phyloP scores from a whole-genome alignment of 2,113 vertebrate species.

The Antechinus stuartii region DNA sequence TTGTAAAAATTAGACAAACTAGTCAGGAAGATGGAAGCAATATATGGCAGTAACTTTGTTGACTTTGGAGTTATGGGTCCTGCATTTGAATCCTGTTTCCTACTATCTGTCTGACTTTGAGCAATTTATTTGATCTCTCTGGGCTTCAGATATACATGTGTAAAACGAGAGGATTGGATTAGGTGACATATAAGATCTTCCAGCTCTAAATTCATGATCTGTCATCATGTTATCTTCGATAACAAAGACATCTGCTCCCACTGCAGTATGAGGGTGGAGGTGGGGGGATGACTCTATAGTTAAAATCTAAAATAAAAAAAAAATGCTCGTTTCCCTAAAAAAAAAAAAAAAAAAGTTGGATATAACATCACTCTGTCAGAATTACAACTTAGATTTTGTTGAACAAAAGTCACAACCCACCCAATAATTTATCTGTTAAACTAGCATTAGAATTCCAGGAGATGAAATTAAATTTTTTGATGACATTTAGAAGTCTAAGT shows the following conservation, averaged over 20 bases:
- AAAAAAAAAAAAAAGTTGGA: not conserved
- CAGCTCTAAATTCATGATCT: not conserved
- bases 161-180: not conserved
- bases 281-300: conserved; percentile 17
- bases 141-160: not conserved
- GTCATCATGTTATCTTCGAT: not conserved
- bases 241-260: not conserved
- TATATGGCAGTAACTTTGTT: too few relatives aligned
- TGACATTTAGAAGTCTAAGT: conserved; percentile 25
- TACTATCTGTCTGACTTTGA: not conserved
- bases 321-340: not conserved
- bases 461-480: conserved; percentile 43
- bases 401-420: not conserved
- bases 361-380: conserved; percentile 35
- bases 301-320: conserved; percentile 42
- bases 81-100: not conserved
- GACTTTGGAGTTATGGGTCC: not conserved
- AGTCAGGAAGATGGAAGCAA: not conserved
- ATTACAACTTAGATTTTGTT: conserved; percentile 26
- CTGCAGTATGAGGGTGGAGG: not conserved
- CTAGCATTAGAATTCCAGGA: conserved; percentile 30
- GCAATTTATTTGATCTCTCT: not conserved
- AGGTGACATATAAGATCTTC: not conserved
- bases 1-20: not conserved
- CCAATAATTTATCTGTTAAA: conserved; percentile 50